These are phyloP conservation scores for Alentia gelatinosa DNA, from an alignment of 2,888 invertebrate genomes.

Conservation along the genomic window DNA sequence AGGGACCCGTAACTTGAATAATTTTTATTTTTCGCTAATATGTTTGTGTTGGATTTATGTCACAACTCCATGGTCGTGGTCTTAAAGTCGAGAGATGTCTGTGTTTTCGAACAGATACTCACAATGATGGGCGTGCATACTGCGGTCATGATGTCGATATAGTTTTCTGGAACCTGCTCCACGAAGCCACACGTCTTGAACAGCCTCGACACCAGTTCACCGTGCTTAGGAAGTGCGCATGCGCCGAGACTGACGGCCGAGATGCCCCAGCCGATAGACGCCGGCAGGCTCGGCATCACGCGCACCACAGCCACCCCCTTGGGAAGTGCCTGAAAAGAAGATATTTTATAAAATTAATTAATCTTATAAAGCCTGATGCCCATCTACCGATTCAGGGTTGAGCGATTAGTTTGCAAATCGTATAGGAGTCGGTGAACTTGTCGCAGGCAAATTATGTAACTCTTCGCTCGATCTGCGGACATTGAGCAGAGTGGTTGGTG, in stretches of 20 bases:
- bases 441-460: too few species aligned
- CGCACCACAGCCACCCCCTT: not conserved
- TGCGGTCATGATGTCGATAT: not conserved
- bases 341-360: not conserved
- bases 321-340: not conserved
- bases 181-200: not conserved
- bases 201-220: not conserved
- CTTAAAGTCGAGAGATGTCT: not conserved
- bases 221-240: not conserved
- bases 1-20: too few species aligned
- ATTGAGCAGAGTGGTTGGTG: too few species aligned
- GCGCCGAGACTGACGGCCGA: not conserved
- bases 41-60: too few species aligned
- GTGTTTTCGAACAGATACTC: too few species aligned
- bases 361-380: not conserved
- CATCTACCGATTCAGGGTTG: too few species aligned
- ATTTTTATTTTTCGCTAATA: too few species aligned
- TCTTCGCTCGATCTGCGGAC: too few species aligned
- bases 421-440: too few species aligned
- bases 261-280: not conserved
- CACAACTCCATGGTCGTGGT: too few species aligned
- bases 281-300: conserved; percentile 17
- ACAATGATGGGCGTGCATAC: not conserved
- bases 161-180: not conserved
- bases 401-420: too few species aligned